Base-by-base conservation (phyloP, 2,888 invertebrate genomes). In the Anaspis maculata region DNA sequence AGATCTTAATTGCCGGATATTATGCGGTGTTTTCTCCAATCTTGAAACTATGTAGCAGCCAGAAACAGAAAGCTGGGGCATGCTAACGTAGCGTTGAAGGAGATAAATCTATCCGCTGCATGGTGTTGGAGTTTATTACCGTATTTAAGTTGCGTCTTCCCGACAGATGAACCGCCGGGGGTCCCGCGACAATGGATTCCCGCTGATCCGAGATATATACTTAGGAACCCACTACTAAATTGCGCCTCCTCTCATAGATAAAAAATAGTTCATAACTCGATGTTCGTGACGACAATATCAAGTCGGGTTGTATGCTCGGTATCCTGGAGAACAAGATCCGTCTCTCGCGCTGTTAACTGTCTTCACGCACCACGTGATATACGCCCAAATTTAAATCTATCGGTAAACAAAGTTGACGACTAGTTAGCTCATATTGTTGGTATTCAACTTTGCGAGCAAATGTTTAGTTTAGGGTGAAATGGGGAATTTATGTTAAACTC, bases 401-500 rank as follows among this genome's bases (percentile, higher is more conserved):
- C 25, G 23, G 44, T 33, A 51, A 51, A 54, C 52, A 52, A 39
- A 49, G 48, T 40, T 46, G 48, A 48, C 48, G 49, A 51, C 48
- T 52, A 51, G 52, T 52, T 49, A 47, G 49, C 47, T 49, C 41
- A 45, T 50, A 47, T 47, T 51, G 52, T 51, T 51, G 42, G 44
- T 47, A 43, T 48, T 46, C 48, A 56, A 56, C 52, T 54, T 54
- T 41, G 47, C 50, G 48, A 53, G 52, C 52, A 54, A 55, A 53
- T 56, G 55, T 52, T 56, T 55, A 54, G 54, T 54, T 55, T 56
- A 50, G 52, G 53, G 47, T 48, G 51, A 54, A 56, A 55, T 51
- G 52, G 52, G 49, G 46, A 56, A 57, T 57, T 56, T 54, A 56
- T 56, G 57, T 53, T 55, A 56, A 55, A 55, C 51, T 52, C 46